phyloP scores from a whole-genome alignment of 2,113 vertebrate species.

The Lepidothrix coronata region DNA sequence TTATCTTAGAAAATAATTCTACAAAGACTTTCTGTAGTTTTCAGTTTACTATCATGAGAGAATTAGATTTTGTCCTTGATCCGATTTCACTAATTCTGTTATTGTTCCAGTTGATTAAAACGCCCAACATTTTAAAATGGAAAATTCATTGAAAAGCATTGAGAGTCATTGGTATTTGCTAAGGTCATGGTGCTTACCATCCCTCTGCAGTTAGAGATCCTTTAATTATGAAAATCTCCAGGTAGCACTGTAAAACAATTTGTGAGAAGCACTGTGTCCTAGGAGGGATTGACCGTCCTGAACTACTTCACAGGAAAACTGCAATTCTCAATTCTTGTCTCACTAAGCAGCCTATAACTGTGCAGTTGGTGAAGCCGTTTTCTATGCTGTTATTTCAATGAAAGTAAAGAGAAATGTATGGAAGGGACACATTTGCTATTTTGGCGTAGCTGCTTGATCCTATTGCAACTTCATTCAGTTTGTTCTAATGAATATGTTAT shows the following conservation, averaged over 20 bases:
- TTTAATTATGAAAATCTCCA: not conserved
- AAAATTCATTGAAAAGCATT: not conserved
- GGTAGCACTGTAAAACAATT: not conserved
- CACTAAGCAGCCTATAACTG: not conserved
- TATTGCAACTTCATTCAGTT: not conserved
- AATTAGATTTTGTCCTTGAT: conserved; percentile 1
- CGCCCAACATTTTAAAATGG: conserved; percentile 12
- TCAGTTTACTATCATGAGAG: not conserved
- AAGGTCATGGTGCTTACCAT: not conserved
- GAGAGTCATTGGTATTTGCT: not conserved
- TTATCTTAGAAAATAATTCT: not conserved
- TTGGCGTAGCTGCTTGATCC: not conserved
- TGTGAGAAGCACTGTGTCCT: not conserved
- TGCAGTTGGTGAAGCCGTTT: not conserved
- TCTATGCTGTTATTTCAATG: not conserved
- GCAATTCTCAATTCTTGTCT: not conserved
- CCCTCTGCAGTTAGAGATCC: not conserved
- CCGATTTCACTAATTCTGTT: not conserved
- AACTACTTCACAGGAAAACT: not conserved
- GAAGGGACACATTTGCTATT: not conserved
- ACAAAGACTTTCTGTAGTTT: not conserved
- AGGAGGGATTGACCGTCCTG: not conserved
- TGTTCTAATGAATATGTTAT: not conserved
- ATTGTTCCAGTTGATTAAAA: conserved; percentile 16
- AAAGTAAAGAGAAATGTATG: not conserved